Base-by-base conservation (phyloP, 2,113 vertebrate genomes). In the Aythya baeri region DNA sequence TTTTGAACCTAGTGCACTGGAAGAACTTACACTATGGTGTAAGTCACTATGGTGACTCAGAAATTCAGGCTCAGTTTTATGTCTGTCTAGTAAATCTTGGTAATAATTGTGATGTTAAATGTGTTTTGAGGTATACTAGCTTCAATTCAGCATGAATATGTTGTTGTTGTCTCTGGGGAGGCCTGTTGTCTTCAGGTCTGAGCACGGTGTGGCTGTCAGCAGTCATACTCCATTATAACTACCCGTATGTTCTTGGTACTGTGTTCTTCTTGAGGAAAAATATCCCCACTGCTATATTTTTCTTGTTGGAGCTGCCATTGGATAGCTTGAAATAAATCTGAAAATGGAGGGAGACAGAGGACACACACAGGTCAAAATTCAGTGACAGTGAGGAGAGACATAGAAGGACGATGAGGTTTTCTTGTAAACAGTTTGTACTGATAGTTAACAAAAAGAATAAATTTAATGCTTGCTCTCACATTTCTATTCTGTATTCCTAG, bases 381-480 rank as follows among this genome's bases (percentile, higher is more conserved):
- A 61, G 58, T 74, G 81, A 46, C 59, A 77, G 66, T 11, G 58
- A 59, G 63, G 89, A 80, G 68, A 85, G 74, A 73, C 50, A 49
- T 2, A 75, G 73, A 83, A 88, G 76, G 16, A 93, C 61, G 52
- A 77, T 68, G 93, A 95, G 57, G 86, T 95, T 93, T 94, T 67
- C 86, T 93, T 95, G 92, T 95, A 94, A 96, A 94, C 92, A 95
- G 86, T 67, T 96, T 89, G 77, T 92, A 78, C 68, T 50, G 74
- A 52, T 86, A 72, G 91, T 75, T 77, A 91, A 86, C 15, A 1
- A 93, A 86, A 89, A 89, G 70, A 91, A 84, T 82, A 93, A 92
- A 89, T 57, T 66, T 91, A 49, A 84, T 62, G 52, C 50, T 95
- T 86, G 46, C 91, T 92, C 93, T 90, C 80, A 22, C 6, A 38